Evolutionary conservation across 2,888 invertebrate genomes (phyloP), one percentile per base, ranked within the genome.

Genomic region (Pantelozetes paolii): DNA sequence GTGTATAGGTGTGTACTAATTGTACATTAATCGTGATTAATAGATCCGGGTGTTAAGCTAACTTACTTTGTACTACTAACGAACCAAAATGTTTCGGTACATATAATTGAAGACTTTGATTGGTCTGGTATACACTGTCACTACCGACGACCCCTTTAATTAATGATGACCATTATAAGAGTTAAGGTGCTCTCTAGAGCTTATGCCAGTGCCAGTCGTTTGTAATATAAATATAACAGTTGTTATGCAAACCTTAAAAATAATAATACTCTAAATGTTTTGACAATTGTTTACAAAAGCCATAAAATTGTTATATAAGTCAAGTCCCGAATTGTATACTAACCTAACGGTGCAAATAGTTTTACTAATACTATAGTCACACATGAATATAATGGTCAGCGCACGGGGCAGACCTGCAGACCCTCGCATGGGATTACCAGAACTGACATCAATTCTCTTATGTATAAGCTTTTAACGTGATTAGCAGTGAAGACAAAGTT

Each of bases 401-500:
- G n/a, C 23, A 23, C 23, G 67, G 67, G 67, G 67, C 67, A 40
- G 36, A 67, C 40, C 59, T 59, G 40, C 36, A 23, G 67, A 40
- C 40, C 42, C 23, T 36, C 67, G n/a, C 67, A 67, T 36, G 67
- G 67, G 67, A 67, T 67, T 67, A 36, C 11, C 23, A 42, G 67
- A 1, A 20, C 23, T 67, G 67, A 40, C 67, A 67, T 67, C 40
- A 67, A 67, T 67, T 67, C 67, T 67, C 67, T 40, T 42, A 67
- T 67, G 67, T 67, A 67, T 67, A 67, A 62, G 67, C 67, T 67
- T 67, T 67, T 67, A 67, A 67, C 67, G 32, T 67, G 67, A 67
- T 67, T 67, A 67, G 67, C 67, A 40, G 20, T 40, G 15, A 67
- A 67, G 67, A 40, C 36, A 67, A 67, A 67, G 67, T 67, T 67